A percentile compares a stretch with the other conserved stretches of the same genome.
Evolutionary conservation across 1,140 invertebrate genomes (phyloP).

Genomic region (Archivesica marissinica): DNA sequence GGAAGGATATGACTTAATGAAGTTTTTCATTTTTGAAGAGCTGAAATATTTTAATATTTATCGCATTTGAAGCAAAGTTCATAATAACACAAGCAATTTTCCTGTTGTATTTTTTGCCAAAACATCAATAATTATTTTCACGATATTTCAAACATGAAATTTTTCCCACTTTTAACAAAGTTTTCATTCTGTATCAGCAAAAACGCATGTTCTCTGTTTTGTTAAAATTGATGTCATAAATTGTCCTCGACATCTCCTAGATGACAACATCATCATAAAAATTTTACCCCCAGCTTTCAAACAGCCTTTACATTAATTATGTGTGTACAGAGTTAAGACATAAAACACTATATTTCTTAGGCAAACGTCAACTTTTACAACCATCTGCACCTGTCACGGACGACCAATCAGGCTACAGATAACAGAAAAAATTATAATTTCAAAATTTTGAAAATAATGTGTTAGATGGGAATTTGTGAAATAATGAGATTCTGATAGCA

Average conservation of each 20-base stretch:
- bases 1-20: too few species aligned
- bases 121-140: too few species aligned
- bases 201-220: conserved; percentile 14
- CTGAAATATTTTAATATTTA: too few species aligned
- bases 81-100: too few species aligned
- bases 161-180: too few species aligned
- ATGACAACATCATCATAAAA: conserved; percentile 18
- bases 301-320: conserved; percentile 19
- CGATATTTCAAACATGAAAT: too few species aligned
- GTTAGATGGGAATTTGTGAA: not conserved
- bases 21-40: too few species aligned
- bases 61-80: too few species aligned
- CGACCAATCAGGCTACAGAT: conserved; percentile 31
- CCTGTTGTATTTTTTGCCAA: too few species aligned
- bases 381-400: not conserved
- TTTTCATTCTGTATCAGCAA: too few species aligned
- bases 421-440: not conserved
- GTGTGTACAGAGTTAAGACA: conserved; percentile 5
- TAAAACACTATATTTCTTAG: conserved; percentile 5
- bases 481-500: not conserved
- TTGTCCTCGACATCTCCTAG: not conserved
- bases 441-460: not conserved
- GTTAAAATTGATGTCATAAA: not conserved
- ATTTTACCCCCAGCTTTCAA: conserved; percentile 12
- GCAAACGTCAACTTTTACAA: not conserved